Base-by-base conservation (phyloP, 2,797 vertebrate genomes). In the Myripristis jacobus region DNA sequence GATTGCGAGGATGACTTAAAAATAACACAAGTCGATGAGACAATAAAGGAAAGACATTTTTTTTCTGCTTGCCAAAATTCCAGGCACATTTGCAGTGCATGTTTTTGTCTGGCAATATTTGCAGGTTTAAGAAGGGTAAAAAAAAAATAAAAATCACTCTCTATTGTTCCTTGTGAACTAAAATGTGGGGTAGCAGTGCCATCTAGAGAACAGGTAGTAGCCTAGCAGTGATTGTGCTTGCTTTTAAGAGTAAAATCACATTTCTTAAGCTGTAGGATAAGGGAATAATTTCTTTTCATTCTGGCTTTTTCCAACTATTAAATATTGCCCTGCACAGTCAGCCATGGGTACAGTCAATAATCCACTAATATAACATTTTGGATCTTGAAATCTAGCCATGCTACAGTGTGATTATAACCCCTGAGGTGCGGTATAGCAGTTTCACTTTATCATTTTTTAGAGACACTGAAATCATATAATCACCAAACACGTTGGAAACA, bases 151-250 rank as follows among this genome's bases (percentile, higher is more conserved):
- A 66, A 4, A 4, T n/a, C 16, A 61, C 44, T 25, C 27, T 16
- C 22, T 47, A 21, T 10, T 51, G 61, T n/a, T 2, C 15, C 9
- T 0, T 50, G 10, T 5, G 36, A 25, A 34, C 13, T 47, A 34
- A 65, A 70, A 12, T 22, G 29, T 89, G 71, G 73, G 55, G 75
- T 11, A 77, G 74, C 77, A 92, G 87, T 79, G 88, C 80, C 90
- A 89, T 44, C 92, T 91, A 89, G 87, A 84, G 91, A 72, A 51
- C 41, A 0, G 22, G 50, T 8, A 21, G 44, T 1, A 46, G 71
- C 53, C 60, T 54, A 7, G 44, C 21, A 36, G 15, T 4, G 41
- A 64, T 10, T 38, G 16, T n/a, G 1, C 16, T 46, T 4, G 13
- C 3, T 41, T 46, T 46, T 4, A 5, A 46, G 9, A 46, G 15